phyloP scores from a whole-genome alignment of 2,113 vertebrate species.

The Phaethon lepturus region DNA sequence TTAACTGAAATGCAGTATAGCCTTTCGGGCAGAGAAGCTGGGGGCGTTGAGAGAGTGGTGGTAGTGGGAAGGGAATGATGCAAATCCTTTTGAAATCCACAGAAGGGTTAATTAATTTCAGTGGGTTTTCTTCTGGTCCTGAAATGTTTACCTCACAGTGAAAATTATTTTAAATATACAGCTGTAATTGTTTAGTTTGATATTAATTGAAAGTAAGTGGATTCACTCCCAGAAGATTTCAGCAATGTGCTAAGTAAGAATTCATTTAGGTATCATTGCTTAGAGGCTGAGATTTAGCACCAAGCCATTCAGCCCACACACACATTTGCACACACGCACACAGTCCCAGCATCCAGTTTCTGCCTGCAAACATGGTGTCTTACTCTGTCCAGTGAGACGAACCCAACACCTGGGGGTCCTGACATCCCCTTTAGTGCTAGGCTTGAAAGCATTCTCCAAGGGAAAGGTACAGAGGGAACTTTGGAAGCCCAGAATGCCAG shows the following conservation, averaged over 20 bases:
- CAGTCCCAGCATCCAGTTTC: neutral
- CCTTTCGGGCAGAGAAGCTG: neutral
- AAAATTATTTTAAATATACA: neutral
- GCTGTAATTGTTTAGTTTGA: neutral
- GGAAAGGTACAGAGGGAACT: neutral
- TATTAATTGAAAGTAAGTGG: conserved; percentile 18
- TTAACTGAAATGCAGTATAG: neutral
- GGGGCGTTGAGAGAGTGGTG: neutral
- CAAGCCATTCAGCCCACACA: neutral
- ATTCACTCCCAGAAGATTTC: neutral
- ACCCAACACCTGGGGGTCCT: neutral
- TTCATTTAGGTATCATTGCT: neutral
- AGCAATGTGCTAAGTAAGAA: neutral
- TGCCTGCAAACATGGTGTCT: neutral
- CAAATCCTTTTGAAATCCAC: neutral
- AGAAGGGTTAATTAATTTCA: conserved; percentile 28
- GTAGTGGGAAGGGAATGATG: neutral
- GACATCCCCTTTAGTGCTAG: neutral
- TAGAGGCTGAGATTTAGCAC: neutral
- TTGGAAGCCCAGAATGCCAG: neutral
- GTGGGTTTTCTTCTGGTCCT: neutral
- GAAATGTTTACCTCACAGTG: neutral
- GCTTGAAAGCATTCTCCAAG: neutral
- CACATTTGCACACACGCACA: accelerated
- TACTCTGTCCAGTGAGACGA: neutral